Evolutionary conservation across 2,888 invertebrate genomes (phyloP).

Genomic region (Metacarcinus magister): DNA sequence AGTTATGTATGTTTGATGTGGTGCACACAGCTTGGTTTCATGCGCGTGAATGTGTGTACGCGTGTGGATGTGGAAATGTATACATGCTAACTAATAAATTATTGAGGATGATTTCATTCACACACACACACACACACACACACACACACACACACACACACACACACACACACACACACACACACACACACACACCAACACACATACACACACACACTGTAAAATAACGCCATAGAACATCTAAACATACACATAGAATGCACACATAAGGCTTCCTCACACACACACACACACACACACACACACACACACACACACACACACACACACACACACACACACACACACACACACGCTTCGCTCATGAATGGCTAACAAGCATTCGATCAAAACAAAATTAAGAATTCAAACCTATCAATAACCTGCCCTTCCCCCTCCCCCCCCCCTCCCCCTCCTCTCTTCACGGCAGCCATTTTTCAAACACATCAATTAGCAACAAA

Average conservation of each 20-base stretch:
- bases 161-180: neutral
- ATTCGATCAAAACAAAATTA: neutral
- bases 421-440: no score
- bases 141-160: neutral
- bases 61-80: neutral
- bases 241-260: no score
- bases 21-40: neutral
- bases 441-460: no score
- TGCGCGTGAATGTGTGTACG: neutral
- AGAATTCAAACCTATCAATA: neutral
- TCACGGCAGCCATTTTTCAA: neutral
- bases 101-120: neutral
- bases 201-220: no score
- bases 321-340: no score
- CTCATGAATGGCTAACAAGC: neutral
- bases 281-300: no score
- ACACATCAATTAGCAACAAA: neutral
- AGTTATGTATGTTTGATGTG: neutral
- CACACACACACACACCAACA: no score
- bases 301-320: no score
- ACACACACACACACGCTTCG: no score
- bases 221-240: no score
- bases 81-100: neutral
- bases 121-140: neutral
- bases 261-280: no score